Percentiles rank a stretch among this genome's conserved stretches.
Evolutionary conservation across 2,113 vertebrate genomes (phyloP).

Genomic region (Rattus norvegicus): DNA sequence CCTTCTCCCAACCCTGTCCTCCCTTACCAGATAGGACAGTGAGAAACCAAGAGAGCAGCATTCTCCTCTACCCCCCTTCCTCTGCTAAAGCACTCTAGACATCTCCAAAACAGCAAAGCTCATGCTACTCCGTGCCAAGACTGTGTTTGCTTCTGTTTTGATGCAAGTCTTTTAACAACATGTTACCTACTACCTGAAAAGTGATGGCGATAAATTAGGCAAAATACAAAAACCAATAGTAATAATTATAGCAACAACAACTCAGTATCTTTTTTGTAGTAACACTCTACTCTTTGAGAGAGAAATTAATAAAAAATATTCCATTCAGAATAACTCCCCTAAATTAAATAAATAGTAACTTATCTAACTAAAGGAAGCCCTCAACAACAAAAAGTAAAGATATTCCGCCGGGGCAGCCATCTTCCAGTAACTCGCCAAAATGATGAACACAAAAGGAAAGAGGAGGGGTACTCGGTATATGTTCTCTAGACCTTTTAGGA

Average conservation of each 20-base stretch:
- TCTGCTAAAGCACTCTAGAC: conserved; percentile 20
- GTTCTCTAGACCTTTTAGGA: too few relatives aligned
- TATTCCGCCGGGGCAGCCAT: too few relatives aligned
- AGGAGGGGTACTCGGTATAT: too few relatives aligned
- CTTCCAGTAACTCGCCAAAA: too few relatives aligned
- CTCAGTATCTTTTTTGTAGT: background rate
- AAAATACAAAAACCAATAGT: background rate
- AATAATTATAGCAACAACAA: background rate
- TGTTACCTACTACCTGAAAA: background rate
- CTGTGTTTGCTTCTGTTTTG: conserved; percentile 43
- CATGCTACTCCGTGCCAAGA: conserved; percentile 31
- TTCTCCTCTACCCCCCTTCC: conserved; percentile 35
- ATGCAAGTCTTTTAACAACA: conserved; percentile 57
- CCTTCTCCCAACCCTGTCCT: background rate
- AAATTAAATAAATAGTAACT: background rate
- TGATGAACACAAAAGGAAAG: too few relatives aligned
- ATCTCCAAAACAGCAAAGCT: conserved; percentile 71
- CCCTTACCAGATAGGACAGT: background rate
- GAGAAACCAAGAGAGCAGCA: background rate
- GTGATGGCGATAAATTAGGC: background rate
- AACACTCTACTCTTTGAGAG: background rate
- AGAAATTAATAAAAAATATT: background rate
- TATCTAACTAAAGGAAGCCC: background rate
- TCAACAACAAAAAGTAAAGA: background rate
- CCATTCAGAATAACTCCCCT: background rate